Base-by-base conservation (phyloP, 1,140 invertebrate genomes). In the Varroa destructor region DNA sequence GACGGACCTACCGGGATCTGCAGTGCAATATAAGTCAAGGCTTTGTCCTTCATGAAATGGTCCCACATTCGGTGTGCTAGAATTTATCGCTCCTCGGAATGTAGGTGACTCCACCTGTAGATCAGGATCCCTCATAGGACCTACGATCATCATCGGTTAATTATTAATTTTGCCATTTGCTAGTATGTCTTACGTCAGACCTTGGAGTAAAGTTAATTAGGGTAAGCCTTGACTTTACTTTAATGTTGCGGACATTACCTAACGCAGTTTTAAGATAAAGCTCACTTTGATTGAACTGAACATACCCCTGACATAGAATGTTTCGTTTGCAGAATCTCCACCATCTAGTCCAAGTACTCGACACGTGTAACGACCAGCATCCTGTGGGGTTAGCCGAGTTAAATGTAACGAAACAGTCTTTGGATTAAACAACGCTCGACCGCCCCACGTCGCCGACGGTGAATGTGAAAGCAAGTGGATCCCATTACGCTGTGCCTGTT, bases 381-480 rank as follows among this genome's bases (percentile, higher is more conserved):
- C 61, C 37, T 40, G 14, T 25, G 61, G 61, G 2, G 61, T 67
- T 37, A 67, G 37, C 46, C 61, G 61, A 1, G 61, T 46, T 46
- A 67, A 46, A 40, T 67, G 61, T 37, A 67, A 8, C 14, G 61
- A 67, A 37, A 36, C 12, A 3, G 61, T 67, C 36, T 67, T 67
- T 8, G 61, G 61, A 46, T 67, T 67, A 46, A 67, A 67, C 3
- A 67, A 8, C 14, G 61, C 61, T 12, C 61, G 61, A 67, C 61
- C 61, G 40, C 61, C 61, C 61, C 61, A 67, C 36, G 61, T 36
- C 8, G 40, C 61, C 3, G 61, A 67, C 2, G 61, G 61, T 1
- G 61, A 43, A 46, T 67, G 61, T 5, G 40, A 43, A 2, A 67
- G 14, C 61, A 67, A 3, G 36, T 67, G 14, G 14, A 67, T 2